Base-by-base conservation (phyloP, 2,113 vertebrate species). In the Ariopsis seemanni region DNA sequence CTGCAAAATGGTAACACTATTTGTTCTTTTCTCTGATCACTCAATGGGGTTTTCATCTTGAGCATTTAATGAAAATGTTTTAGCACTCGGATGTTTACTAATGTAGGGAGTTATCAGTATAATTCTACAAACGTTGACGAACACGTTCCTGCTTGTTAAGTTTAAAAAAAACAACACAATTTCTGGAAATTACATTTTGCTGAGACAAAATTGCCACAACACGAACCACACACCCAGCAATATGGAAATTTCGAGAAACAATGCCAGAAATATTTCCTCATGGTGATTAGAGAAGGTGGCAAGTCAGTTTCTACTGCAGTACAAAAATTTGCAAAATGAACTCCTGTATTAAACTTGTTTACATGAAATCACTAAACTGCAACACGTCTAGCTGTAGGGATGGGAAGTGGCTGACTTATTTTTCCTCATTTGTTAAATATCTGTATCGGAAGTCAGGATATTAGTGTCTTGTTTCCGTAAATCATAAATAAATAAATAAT, bases 1-100 rank as follows among this genome's bases (percentile, higher is more conserved):
- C 15, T 99, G 98, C 91, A 99, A 99, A 96, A 97, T 96, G 97
- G 98, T 99, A 95, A 95, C 75, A 0, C 0, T 55, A 48, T n/a
- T 57, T 57, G 17, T 79, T n/a, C 4, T 12, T 52, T 67, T 15
- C 6, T 30, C 7, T 50, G 22, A 30, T 50, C 74, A 52, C 17
- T 55, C 14, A 50, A 78, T 78, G 9, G 53, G 20, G 48, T 25
- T 50, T 77, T 52, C 7, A 30, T 34, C 27, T 27, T 34, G 11
- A 1, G n/a, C 34, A 52, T 12, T 78, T 27, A 55, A 55, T 57
- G 17, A n/a, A 53, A 22, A 50, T 4, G 50, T 4, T 50, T 20
- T n/a, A 77, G 50, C 11, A 7, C 5, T 77, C 5, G 5, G 50
- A n/a, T 77, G 34, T 8, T 6, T 12, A 5, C 5, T 55, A 17